Evolutionary conservation across 1,140 invertebrate species (phyloP).

Genomic region (Venturia canescens): DNA sequence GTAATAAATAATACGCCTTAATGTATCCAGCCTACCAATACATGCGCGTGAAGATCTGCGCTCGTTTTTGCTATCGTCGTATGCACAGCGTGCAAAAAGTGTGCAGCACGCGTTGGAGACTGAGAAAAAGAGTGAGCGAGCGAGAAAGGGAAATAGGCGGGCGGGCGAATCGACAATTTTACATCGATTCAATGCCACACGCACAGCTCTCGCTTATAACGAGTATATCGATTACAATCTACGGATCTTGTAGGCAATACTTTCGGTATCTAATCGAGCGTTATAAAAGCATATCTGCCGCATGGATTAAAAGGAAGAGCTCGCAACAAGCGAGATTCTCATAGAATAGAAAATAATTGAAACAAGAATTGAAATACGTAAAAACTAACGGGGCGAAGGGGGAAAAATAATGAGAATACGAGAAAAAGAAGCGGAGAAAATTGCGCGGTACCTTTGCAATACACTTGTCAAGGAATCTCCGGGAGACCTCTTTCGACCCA

Average conservation of each 20-base stretch:
- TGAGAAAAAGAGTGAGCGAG: neutral
- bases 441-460: constrained; percentile 32
- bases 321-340: constrained; percentile 15
- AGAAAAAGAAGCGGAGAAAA: constrained; percentile 15
- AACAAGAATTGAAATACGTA: neutral
- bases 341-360: neutral
- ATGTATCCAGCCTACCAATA: neutral
- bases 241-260: constrained; percentile 32
- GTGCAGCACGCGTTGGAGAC: neutral
- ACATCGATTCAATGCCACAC: constrained; percentile 45
- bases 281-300: constrained; percentile 29
- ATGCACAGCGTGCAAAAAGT: constrained; percentile 12
- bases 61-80: constrained; percentile 29
- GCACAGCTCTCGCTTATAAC: constrained; percentile 25
- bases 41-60: neutral
- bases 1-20: constrained; percentile 20
- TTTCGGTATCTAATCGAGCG: constrained; percentile 41
- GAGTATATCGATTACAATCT: constrained; percentile 47
- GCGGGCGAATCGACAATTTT: constrained; percentile 34
- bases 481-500: constrained; percentile 36
- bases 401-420: neutral
- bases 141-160: neutral
- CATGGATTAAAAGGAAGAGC: constrained; percentile 32
- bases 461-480: constrained; percentile 38
- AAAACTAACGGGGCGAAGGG: neutral